A percentile compares a stretch with the other conserved stretches of the same genome.
phyloP scores from a whole-genome alignment of 2,797 vertebrate species.

The Sebastes diploproa region DNA sequence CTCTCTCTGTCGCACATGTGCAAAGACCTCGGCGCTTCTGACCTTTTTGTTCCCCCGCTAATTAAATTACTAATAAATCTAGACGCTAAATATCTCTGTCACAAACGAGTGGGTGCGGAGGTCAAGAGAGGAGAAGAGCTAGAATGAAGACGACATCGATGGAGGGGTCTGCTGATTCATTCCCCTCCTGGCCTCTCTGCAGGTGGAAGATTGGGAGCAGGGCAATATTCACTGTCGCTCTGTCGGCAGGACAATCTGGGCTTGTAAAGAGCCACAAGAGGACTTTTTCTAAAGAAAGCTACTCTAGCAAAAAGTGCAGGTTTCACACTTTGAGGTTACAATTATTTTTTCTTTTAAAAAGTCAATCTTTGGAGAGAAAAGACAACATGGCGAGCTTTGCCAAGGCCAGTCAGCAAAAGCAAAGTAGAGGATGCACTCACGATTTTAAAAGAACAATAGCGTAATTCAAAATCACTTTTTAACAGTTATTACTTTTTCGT shows the following conservation, averaged over 20 bases:
- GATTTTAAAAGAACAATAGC: not conserved
- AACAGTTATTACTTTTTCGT: not conserved
- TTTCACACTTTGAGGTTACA: constrained; percentile 3
- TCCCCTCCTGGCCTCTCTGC: constrained; percentile 2
- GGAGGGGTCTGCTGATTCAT: constrained; percentile 40
- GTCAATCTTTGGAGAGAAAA: not conserved
- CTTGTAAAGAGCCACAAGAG: not conserved
- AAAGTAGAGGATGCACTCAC: not conserved
- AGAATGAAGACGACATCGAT: not conserved
- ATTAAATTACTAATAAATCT: constrained; percentile 71
- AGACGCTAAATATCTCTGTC: constrained; percentile 40
- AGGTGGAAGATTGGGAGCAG: constrained; percentile 14
- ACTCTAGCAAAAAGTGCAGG: not conserved
- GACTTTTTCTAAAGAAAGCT: not conserved
- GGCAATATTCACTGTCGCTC: constrained; percentile 6
- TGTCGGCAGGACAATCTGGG: constrained; percentile 9
- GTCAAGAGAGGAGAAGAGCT: constrained; percentile 17
- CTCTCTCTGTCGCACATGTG: constrained; percentile 42
- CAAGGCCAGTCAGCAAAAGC: not conserved
- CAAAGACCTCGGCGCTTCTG: constrained; percentile 40
- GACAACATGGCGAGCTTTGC: not conserved
- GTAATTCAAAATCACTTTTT: not conserved
- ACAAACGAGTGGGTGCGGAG: constrained; percentile 32
- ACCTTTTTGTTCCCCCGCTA: constrained; percentile 56
- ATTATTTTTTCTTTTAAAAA: not conserved